Percentiles rank a stretch among this genome's conserved stretches.
Evolutionary conservation across 2,888 invertebrate genomes (phyloP).

Genomic region (Schizotus pectinicornis): DNA sequence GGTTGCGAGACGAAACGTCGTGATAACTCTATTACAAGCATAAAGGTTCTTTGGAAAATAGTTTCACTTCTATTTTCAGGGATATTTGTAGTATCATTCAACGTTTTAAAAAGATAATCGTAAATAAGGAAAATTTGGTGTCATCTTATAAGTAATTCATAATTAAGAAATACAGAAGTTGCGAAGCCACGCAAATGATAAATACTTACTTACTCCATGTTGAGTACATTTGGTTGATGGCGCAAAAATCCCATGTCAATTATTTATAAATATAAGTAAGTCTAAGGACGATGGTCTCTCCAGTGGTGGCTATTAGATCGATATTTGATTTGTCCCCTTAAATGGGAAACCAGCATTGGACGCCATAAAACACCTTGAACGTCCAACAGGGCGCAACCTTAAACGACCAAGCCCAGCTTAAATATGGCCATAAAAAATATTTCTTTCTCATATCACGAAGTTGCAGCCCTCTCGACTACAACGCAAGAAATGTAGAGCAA

Average conservation of each 20-base stretch:
- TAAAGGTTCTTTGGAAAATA: slow-evolving; percentile 22
- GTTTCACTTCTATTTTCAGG: not conserved
- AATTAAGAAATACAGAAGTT: too few relatives aligned
- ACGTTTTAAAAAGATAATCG: too few relatives aligned
- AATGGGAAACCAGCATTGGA: slow-evolving; percentile 18
- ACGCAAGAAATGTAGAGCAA: slow-evolving; percentile 49
- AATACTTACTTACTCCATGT: too few relatives aligned
- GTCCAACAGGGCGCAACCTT: slow-evolving; percentile 23
- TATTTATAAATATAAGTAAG: slow-evolving; percentile 12
- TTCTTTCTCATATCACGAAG: slow-evolving; percentile 53
- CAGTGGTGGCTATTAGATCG: slow-evolving; percentile 18
- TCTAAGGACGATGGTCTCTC: not conserved
- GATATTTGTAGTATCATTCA: too few relatives aligned
- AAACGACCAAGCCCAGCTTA: slow-evolving; percentile 40
- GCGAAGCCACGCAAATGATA: too few relatives aligned
- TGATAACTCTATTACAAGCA: slow-evolving; percentile 23
- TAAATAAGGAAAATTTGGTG: too few relatives aligned
- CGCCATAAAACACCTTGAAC: slow-evolving; percentile 23
- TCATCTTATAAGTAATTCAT: too few relatives aligned
- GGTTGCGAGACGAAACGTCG: slow-evolving; percentile 20
- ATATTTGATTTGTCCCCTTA: slow-evolving; percentile 13
- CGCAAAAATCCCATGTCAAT: slow-evolving; percentile 37
- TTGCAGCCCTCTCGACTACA: slow-evolving; percentile 48
- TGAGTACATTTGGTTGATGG: slow-evolving; percentile 31
- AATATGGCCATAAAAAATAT: slow-evolving; percentile 53